Evolutionary conservation across 2,113 vertebrate genomes (phyloP), one percentile per base, ranked within the genome.

Genomic region (Ochotona curzoniae): DNA sequence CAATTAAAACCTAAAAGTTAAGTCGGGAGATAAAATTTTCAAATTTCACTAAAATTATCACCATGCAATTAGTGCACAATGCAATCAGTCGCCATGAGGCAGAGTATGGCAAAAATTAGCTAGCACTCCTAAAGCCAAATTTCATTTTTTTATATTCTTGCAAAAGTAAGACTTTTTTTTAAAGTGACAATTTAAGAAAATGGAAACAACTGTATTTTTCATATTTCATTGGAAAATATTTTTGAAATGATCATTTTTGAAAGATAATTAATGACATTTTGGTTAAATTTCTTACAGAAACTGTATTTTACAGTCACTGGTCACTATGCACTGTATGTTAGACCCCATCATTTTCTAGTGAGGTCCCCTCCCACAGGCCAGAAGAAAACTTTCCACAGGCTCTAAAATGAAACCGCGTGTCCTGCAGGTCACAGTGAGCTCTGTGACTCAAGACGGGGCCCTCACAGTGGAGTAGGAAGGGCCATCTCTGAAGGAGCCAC

Each of bases 121-220:
- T 61, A 74, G 49, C 5, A 61, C 14, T 75, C 12, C 89, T 74
- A 91, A 92, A 94, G 84, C 14, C 54, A 85, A 91, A 80, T 28
- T 38, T 11, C 9, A 73, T n/a, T 93, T 69, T 90, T 87, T 83
- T 18, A 69, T 10, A 70, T 60, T 83, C 23, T 70, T 75, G 80
- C 30, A 66, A 83, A 85, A 91, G 49, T 8, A 54, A 18, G n/a
- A 69, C 44, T 44, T n/a, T 67, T 87, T 63, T 88, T 78, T 14
- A 63, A 83, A 78, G 21, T 60, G 3, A 32, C 4, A 78, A 18
- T 60, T 54, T 76, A 84, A 78, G 47, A 92, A 93, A 94, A 75
- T 17, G 28, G 35, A 81, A 75, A 1, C 44, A 60, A 76, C 78
- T 83, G 35, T 32, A 38, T 66, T 94, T 93, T 81, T 76, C 54